A percentile compares a stretch with the other conserved stretches of the same genome.
These are phyloP conservation scores for Gymnarchus niloticus DNA, from an alignment of 2,113 vertebrate genomes.

Conservation along the genomic window DNA sequence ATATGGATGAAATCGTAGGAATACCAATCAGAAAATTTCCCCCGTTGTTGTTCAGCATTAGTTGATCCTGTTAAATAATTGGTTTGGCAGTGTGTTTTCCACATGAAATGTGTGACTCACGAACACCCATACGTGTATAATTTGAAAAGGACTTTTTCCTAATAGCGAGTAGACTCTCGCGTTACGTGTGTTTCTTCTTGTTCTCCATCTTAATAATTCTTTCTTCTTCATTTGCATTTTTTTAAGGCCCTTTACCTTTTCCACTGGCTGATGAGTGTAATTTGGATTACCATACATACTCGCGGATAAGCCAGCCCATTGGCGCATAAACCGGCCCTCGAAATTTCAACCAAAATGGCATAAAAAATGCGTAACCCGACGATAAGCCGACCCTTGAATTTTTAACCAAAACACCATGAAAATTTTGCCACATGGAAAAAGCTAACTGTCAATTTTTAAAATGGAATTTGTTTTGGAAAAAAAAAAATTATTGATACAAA, in stretches of 20 bases:
- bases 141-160: background rate
- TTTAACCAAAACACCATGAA: too few species aligned
- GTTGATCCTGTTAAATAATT: background rate
- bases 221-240: background rate
- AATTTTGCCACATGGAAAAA: too few species aligned
- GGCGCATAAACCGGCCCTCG: too few species aligned
- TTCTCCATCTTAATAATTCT: background rate
- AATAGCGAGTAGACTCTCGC: too few species aligned
- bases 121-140: background rate
- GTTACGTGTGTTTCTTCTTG: background rate
- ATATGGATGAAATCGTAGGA: background rate
- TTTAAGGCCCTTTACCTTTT: background rate
- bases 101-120: background rate
- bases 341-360: too few species aligned
- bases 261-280: background rate
- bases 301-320: too few species aligned
- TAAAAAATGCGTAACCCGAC: too few species aligned
- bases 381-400: too few species aligned
- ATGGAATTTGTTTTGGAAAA: too few species aligned
- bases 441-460: too few species aligned
- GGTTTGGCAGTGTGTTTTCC: background rate
- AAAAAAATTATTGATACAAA: too few species aligned
- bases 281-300: too few species aligned
- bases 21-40: background rate
- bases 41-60: background rate